Evolutionary conservation across 2,797 vertebrate species (phyloP).

Genomic region (Oreortyx pictus): DNA sequence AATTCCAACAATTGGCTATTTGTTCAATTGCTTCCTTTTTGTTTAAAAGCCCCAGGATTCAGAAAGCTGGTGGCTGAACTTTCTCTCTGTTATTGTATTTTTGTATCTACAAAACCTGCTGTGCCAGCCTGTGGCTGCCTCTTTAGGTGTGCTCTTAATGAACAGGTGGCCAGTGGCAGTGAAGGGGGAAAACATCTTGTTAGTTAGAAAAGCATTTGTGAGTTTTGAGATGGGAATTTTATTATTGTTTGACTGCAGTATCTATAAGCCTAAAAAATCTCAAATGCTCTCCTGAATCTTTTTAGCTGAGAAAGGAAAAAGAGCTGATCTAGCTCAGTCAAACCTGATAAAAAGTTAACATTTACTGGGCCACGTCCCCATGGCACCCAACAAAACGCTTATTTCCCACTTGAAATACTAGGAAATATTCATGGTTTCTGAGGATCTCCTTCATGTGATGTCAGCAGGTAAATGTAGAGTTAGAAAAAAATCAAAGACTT

Average conservation of each 20-base stretch:
- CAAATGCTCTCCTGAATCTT: neutral
- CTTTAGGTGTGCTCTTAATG: neutral
- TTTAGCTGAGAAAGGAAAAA: neutral
- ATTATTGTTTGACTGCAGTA: neutral
- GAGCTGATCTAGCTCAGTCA: neutral
- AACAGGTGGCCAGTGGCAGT: neutral
- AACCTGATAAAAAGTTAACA: neutral
- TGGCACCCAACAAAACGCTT: neutral
- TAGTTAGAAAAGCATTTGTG: neutral
- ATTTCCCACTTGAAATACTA: neutral
- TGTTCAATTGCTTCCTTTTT: constrained; percentile 27
- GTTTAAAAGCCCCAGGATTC: neutral
- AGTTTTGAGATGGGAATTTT: neutral
- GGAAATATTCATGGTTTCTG: neutral
- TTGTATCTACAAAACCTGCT: neutral
- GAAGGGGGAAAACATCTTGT: neutral
- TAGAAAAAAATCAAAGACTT: neutral
- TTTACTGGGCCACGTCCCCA: neutral
- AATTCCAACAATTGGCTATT: constrained; percentile 26
- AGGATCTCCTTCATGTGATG: neutral
- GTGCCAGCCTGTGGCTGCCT: neutral
- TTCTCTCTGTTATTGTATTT: constrained; percentile 13
- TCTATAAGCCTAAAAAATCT: neutral
- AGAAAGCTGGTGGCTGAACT: neutral
- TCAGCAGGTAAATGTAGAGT: neutral